These are phyloP conservation scores for Dasyornis broadbenti DNA, from an alignment of 2,113 vertebrate species.

Conservation along the genomic window DNA sequence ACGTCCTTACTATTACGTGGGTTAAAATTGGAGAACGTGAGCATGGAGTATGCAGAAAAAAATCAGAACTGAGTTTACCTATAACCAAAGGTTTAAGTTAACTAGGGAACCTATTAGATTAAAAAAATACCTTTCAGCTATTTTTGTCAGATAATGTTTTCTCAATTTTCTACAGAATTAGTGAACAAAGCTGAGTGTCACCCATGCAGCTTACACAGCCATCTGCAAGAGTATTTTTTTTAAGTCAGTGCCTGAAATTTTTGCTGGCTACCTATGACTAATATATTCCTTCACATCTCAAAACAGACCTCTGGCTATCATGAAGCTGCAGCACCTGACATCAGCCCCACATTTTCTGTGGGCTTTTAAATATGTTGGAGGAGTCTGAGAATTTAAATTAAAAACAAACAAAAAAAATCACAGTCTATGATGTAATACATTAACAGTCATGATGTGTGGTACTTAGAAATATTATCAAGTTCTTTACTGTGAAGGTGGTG, in stretches of 20 bases:
- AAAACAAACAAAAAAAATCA: background rate
- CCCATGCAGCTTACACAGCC: background rate
- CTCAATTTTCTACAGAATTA: background rate
- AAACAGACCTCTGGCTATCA: background rate
- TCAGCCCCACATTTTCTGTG: background rate
- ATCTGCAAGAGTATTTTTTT: background rate
- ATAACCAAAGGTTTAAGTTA: background rate
- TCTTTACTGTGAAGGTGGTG: background rate
- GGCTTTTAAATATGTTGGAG: background rate
- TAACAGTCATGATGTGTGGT: background rate
- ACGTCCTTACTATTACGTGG: background rate
- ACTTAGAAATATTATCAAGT: background rate
- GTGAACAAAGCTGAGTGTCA: background rate
- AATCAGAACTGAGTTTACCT: background rate
- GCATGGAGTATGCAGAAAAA: background rate
- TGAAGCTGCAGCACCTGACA: background rate
- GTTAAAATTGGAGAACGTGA: background rate
- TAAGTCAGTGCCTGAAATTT: background rate
- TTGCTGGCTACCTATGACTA: background rate
- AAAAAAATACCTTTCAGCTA: background rate
- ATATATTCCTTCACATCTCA: background rate
- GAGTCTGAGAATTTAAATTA: background rate
- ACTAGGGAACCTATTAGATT: background rate
- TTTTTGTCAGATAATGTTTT: background rate
- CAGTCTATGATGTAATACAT: background rate